phyloP scores from a whole-genome alignment of 1,140 invertebrate species.

The Battus philenor region DNA sequence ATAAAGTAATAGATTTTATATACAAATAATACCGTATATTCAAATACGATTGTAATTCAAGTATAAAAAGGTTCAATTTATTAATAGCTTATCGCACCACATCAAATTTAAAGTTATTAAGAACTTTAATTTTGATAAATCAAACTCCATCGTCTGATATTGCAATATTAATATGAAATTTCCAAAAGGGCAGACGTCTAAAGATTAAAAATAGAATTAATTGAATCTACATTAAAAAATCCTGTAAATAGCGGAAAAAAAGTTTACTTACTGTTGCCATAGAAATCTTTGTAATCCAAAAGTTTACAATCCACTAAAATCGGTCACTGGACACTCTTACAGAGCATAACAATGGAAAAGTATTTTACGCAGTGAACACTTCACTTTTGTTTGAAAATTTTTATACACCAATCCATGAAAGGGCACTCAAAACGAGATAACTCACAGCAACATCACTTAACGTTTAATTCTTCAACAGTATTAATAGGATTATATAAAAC shows the following conservation, averaged over 20 bases:
- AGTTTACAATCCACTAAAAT: slow-evolving; percentile 56
- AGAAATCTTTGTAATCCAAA: slow-evolving; percentile 45
- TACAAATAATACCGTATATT: too few relatives aligned
- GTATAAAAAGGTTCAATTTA: too few relatives aligned
- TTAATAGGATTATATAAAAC: slow-evolving; percentile 67
- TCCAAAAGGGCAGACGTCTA: too few relatives aligned
- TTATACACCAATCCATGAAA: slow-evolving; percentile 37
- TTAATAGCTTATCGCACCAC: too few relatives aligned
- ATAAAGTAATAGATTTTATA: too few relatives aligned
- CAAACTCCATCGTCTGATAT: too few relatives aligned
- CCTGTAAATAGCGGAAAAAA: neutral
- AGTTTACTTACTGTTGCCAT: slow-evolving; percentile 59
- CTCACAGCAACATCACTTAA: slow-evolving; percentile 42
- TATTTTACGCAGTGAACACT: slow-evolving; percentile 37
- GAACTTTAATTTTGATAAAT: too few relatives aligned
- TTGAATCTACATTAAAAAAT: neutral
- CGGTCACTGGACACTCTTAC: slow-evolving; percentile 59
- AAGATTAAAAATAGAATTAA: too few relatives aligned
- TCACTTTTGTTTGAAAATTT: slow-evolving; percentile 44
- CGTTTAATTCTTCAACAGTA: slow-evolving; percentile 52
- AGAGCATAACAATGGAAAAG: slow-evolving; percentile 41
- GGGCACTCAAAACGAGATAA: slow-evolving; percentile 25
- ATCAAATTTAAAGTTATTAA: too few relatives aligned
- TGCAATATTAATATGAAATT: too few relatives aligned
- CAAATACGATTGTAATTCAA: too few relatives aligned